Conservation (phyloP, 2,113 vertebrate species). For the Urocitellus parryii region DNA sequence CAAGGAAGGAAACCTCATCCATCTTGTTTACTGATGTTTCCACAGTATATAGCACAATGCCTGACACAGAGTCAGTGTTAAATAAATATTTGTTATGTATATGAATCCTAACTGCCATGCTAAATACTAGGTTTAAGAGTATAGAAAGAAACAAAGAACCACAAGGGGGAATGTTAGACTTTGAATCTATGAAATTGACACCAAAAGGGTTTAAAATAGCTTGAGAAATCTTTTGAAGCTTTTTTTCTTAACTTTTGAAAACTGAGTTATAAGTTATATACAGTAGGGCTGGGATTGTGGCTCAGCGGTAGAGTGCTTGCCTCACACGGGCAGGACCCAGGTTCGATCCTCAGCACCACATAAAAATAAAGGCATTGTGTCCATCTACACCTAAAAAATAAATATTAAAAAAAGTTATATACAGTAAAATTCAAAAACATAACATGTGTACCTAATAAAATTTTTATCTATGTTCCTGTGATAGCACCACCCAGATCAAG, state of each 20-base stretch:
- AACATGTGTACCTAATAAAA: background rate
- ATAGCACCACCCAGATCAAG: background rate
- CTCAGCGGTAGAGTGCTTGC: too few species aligned
- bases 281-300: too few species aligned
- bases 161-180: background rate
- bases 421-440: background rate
- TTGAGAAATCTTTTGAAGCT: background rate
- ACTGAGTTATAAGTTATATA: constrained; percentile 27
- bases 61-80: constrained; percentile 5
- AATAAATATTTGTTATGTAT: constrained; percentile 46
- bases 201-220: background rate
- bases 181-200: constrained; percentile 34
- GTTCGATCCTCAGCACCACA: too few species aligned
- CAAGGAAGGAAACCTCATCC: background rate
- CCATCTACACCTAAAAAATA: too few species aligned
- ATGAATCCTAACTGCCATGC: background rate
- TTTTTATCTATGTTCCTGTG: background rate
- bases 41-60: constrained; percentile 14
- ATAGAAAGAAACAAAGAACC: constrained; percentile 50
- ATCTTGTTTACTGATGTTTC: background rate
- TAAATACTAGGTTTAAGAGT: background rate
- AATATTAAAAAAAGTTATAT: too few species aligned
- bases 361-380: too few species aligned
- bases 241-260: constrained; percentile 50
- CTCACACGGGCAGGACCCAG: too few species aligned